Evolutionary conservation across 2,797 vertebrate species (phyloP), one percentile per base, ranked within the genome.

Genomic region (Enteromius argenteus): DNA sequence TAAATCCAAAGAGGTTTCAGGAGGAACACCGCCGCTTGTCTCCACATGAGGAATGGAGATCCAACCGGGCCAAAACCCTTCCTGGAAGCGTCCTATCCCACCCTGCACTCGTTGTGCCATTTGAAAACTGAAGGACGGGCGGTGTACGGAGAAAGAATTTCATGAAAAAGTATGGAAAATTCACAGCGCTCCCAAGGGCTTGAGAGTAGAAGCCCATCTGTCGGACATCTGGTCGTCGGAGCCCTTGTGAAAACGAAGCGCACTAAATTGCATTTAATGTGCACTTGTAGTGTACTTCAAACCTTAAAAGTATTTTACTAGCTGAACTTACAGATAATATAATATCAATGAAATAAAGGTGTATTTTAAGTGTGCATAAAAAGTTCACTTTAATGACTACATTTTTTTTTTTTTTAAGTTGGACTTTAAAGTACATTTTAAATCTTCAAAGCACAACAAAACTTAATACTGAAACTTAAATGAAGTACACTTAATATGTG

Each of bases 1-100:
- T 95, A 96, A 94, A 95, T 92, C 92, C 89, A 93, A 92, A 90
- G 93, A 91, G 88, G 89, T 91, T 92, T 94, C 86, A 86, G 84
- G 91, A 92, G 94, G 90, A 94, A 94, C 91, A 92, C 88, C 85
- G 89, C 73, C 89, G 88, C 93, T 86, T 94, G 93, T 94, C 92
- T 92, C 84, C 91, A 85, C 89, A 92, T 94, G 92, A 94, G 87
- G 87, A 95, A 95, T 93, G 90, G 92, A 92, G 51, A 44, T 60
- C 77, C 46, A 79, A 86, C 91, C 89, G 88, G 91, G 83, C 81
- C 89, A 89, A 90, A 84, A 64, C 90, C 88, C 86, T 80, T 91
- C 86, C 90, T 87, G 92, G 89, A 95, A 93, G 92, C 83, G 87
- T 89, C 37, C 88, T 80, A 79, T 84, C 76, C 64, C 42, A 89